These are phyloP conservation scores for Melanotaenia parkinsoni DNA, from an alignment of 2,797 vertebrate genomes.

Conservation along the genomic window DNA sequence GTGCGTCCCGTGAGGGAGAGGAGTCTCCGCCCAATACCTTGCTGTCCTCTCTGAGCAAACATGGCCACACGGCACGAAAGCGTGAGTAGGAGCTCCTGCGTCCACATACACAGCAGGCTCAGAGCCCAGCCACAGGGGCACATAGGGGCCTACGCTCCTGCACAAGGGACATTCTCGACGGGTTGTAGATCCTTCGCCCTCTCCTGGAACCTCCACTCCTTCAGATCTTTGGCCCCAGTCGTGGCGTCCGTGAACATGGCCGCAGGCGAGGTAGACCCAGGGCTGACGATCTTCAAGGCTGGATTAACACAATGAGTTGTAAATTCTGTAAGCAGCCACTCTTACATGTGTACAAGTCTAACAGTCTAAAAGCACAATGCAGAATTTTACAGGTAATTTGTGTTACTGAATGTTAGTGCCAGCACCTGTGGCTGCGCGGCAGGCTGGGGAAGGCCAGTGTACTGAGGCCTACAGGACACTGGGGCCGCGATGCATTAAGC, in stretches of 20 bases:
- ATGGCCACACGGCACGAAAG: constrained; percentile 94
- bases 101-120: constrained; percentile 95
- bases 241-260: constrained; percentile 94
- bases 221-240: constrained; percentile 95
- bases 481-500: constrained; percentile 94
- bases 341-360: background rate
- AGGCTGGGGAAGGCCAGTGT: constrained; percentile 98
- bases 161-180: constrained; percentile 95
- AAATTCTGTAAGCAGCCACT: fast-evolving
- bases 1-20: constrained; percentile 94
- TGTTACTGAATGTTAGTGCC: background rate
- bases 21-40: constrained; percentile 95
- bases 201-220: constrained; percentile 67
- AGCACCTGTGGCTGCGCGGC: constrained; percentile 89
- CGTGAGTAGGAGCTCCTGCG: constrained; percentile 91
- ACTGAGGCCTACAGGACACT: constrained; percentile 98
- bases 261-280: constrained; percentile 95
- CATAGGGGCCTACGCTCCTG: constrained; percentile 93
- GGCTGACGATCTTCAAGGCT: constrained; percentile 96
- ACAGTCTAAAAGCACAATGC: background rate
- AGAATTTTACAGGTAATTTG: background rate
- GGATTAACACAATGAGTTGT: constrained; percentile 40
- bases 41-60: constrained; percentile 96
- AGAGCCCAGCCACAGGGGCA: constrained; percentile 94
- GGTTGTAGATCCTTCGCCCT: constrained; percentile 67